Evolutionary conservation across 2,113 vertebrate genomes (phyloP).

Genomic region (Rhinolophus ferrumequinum): DNA sequence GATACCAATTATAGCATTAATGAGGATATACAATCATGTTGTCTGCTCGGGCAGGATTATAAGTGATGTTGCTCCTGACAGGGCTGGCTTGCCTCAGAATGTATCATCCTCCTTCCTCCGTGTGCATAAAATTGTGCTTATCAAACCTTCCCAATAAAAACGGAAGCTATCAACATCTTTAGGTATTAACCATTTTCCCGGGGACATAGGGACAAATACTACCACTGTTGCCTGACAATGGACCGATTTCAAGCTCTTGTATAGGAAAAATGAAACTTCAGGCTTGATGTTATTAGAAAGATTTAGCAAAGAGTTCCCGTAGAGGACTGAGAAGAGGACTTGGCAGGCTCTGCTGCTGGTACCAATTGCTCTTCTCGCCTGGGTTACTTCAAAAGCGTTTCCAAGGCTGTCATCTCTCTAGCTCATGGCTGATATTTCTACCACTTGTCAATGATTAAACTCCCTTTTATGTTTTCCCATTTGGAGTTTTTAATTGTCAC

Average conservation of each 20-base stretch:
- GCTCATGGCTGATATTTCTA: background rate
- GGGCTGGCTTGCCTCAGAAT: constrained; percentile 71
- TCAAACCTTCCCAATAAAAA: constrained; percentile 73
- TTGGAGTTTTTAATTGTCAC: constrained; percentile 18
- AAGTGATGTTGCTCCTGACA: constrained; percentile 69
- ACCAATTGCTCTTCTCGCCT: background rate
- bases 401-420: background rate
- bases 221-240: constrained; percentile 61
- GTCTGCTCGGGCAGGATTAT: constrained; percentile 76
- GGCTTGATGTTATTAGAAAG: constrained; percentile 73
- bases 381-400: background rate
- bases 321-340: background rate
- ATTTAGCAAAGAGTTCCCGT: constrained; percentile 63
- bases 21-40: constrained; percentile 72
- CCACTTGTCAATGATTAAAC: background rate
- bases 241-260: constrained; percentile 72
- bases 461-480: background rate
- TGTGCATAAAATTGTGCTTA: constrained; percentile 73
- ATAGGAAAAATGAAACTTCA: constrained; percentile 58
- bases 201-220: constrained; percentile 57
- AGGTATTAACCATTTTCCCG: constrained; percentile 73
- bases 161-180: constrained; percentile 73
- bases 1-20: constrained; percentile 84
- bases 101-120: background rate
- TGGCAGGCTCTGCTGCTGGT: fast-evolving